These are phyloP conservation scores for Eledona agricola DNA, from an alignment of 2,888 invertebrate species.

Conservation along the genomic window DNA sequence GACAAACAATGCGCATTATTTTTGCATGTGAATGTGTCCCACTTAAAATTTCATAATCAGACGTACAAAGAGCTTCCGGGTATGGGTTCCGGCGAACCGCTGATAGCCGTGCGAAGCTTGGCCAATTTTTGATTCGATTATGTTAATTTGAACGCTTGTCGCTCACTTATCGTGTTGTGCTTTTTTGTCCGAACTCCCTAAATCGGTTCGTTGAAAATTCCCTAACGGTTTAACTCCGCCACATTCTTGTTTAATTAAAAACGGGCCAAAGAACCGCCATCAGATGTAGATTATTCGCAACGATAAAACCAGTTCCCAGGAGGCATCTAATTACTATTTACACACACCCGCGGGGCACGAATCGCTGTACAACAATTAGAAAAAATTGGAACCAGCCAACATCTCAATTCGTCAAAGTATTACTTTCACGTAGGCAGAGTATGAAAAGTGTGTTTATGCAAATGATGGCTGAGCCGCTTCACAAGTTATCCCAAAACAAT, in stretches of 20 bases:
- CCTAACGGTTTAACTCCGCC: too few relatives aligned
- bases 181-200: too few relatives aligned
- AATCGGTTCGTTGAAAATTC: too few relatives aligned
- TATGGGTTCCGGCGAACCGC: not conserved
- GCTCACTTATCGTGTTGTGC: too few relatives aligned
- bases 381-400: slow-evolving; percentile 8
- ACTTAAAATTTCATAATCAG: slow-evolving; percentile 4
- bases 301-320: slow-evolving; percentile 29
- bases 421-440: slow-evolving; percentile 13
- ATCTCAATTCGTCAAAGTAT: too few relatives aligned
- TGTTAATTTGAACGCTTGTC: too few relatives aligned
- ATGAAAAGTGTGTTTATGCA: slow-evolving; percentile 9
- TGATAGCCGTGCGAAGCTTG: not conserved
- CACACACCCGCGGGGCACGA: slow-evolving; percentile 13
- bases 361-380: slow-evolving; percentile 16
- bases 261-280: slow-evolving; percentile 8
- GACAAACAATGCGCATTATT: too few relatives aligned
- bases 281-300: slow-evolving; percentile 7
- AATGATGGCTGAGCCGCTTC: too few relatives aligned
- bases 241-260: slow-evolving; percentile 22
- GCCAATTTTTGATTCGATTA: slow-evolving; percentile 4
- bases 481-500: too few relatives aligned
- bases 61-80: not conserved
- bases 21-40: slow-evolving; percentile 2
- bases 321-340: slow-evolving; percentile 25